Base-by-base conservation (phyloP, 2,888 invertebrate species). In the Teinopalpus imperialis region DNA sequence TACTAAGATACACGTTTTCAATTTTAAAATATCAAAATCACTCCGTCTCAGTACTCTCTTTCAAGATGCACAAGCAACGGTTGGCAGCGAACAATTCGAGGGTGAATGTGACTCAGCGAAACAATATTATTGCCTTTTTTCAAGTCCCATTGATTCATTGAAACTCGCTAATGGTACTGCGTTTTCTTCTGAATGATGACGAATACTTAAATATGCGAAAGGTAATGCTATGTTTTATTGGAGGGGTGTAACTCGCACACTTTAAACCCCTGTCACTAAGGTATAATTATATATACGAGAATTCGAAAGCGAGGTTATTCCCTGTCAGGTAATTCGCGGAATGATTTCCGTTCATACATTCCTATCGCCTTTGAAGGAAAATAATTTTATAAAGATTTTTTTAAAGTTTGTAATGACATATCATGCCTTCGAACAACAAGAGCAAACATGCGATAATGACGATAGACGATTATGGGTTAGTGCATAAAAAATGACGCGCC, bases 21-120 rank as follows among this genome's bases (percentile, higher is more conserved):
- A n/a, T n/a, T n/a, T n/a, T n/a, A 36, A 26, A 27, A 32, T 29
- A 27, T 29, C n/a, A 3, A 10, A 29, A 39, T 29, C 3, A 2
- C 5, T 10, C 1, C 27, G n/a, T 16, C 16, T 1, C 2, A n/a
- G 8, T 21, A 5, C 30, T 10, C 1, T 9, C 21, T 0, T 20
- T 34, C 8, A 8, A 43, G 42, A 51, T 41, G 23, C 41, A 47
- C 36, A 51, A 61, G 66, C 57, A n/a, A 23, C 8, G 7, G 62
- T 63, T 67, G 62, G 55, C 57, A 63, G 59, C 58, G 69, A 73
- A 73, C 69, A 75, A 79, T 70, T 65, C 66, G 59, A 75, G 77
- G 78, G 77, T 69, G 68, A 66, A 59, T 65, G 66, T 86, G 86
- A 86, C 63, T 85, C 83, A 81, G 81, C 82, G 47, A 69, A 78